A percentile compares a stretch with the other conserved stretches of the same genome.
Conservation (phyloP, 2,888 invertebrate species). For the Campoletis raptor region DNA sequence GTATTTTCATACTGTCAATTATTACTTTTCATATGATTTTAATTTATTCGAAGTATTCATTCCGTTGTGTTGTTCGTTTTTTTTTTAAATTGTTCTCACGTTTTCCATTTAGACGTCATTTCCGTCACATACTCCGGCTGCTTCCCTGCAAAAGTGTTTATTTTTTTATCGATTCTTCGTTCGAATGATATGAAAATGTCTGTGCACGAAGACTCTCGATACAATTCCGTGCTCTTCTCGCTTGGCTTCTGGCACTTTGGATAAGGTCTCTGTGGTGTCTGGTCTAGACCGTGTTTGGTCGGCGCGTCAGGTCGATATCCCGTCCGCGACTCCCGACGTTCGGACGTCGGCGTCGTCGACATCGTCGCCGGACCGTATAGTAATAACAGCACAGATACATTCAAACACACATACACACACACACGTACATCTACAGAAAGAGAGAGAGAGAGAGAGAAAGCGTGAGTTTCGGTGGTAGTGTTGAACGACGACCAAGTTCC, state of each 20-base stretch:
- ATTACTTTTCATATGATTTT: not conserved
- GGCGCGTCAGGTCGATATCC: slow-evolving; percentile 80
- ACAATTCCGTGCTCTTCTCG: slow-evolving; percentile 43
- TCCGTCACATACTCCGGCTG: not conserved
- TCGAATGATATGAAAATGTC: not conserved
- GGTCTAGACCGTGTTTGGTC: slow-evolving; percentile 77
- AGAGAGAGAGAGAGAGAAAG: not conserved
- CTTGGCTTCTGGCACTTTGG: slow-evolving; percentile 73
- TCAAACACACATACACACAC: not conserved
- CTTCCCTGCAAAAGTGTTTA: not conserved
- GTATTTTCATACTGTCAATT: not conserved
- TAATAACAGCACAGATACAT: slow-evolving; percentile 30
- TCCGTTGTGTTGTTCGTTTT: not conserved
- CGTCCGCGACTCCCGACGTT: slow-evolving; percentile 73
- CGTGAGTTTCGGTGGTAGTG: slow-evolving; percentile 30
- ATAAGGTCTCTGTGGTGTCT: slow-evolving; percentile 73
- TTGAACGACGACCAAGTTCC: slow-evolving; percentile 45
- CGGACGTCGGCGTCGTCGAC: slow-evolving; percentile 61
- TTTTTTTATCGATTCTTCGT: not conserved
- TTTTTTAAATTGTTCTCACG: not conserved
- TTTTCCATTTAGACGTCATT: not conserved
- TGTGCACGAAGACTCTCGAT: slow-evolving; percentile 23
- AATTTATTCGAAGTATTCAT: not conserved
- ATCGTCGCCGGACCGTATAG: slow-evolving; percentile 59
- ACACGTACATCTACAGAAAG: slow-evolving; percentile 2